Evolutionary conservation across 2,888 invertebrate genomes (phyloP).

Genomic region (Danaus chrysippus): DNA sequence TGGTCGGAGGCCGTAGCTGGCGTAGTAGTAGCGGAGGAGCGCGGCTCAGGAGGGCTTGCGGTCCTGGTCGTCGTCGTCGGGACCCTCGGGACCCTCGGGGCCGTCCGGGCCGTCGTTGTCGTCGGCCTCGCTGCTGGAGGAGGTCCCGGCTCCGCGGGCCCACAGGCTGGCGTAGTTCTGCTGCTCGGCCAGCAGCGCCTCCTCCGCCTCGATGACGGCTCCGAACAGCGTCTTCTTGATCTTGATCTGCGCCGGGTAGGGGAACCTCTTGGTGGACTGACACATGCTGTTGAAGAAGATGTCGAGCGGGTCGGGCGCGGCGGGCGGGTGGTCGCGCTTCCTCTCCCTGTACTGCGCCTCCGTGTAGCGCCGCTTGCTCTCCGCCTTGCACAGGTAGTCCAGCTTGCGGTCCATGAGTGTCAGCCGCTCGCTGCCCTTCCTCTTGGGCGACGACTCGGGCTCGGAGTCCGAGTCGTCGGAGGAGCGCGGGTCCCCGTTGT

Average conservation of each 20-base stretch:
- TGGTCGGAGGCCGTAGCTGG: slow-evolving; percentile 32
- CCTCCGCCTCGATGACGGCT: slow-evolving; percentile 65
- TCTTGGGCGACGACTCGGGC: slow-evolving; percentile 43
- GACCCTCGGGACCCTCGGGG: slow-evolving; percentile 38
- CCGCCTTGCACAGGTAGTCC: slow-evolving; percentile 54
- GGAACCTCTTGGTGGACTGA: slow-evolving; percentile 66
- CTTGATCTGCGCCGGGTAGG: slow-evolving; percentile 63
- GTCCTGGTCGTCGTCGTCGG: slow-evolving; percentile 40
- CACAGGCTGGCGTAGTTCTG: slow-evolving; percentile 65
- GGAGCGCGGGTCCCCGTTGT: slow-evolving; percentile 42
- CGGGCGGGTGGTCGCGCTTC: slow-evolving; percentile 31
- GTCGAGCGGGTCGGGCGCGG: slow-evolving; percentile 40
- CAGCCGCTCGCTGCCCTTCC: slow-evolving; percentile 46
- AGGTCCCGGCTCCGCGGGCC: slow-evolving; percentile 51
- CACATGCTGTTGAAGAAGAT: slow-evolving; percentile 74
- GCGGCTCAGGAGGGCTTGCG: slow-evolving; percentile 49
- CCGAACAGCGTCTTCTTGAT: slow-evolving; percentile 63
- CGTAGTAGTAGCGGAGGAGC: slow-evolving; percentile 29
- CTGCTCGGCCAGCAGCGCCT: slow-evolving; percentile 65
- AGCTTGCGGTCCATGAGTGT: slow-evolving; percentile 54
- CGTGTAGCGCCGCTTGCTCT: slow-evolving; percentile 40
- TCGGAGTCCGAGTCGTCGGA: slow-evolving; percentile 41
- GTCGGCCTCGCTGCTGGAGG: slow-evolving; percentile 48
- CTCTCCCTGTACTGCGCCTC: slow-evolving; percentile 34
- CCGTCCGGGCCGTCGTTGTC: slow-evolving; percentile 36